These are phyloP conservation scores for Synanthedon tipuliformis DNA, from an alignment of 2,888 invertebrate genomes.

Conservation along the genomic window DNA sequence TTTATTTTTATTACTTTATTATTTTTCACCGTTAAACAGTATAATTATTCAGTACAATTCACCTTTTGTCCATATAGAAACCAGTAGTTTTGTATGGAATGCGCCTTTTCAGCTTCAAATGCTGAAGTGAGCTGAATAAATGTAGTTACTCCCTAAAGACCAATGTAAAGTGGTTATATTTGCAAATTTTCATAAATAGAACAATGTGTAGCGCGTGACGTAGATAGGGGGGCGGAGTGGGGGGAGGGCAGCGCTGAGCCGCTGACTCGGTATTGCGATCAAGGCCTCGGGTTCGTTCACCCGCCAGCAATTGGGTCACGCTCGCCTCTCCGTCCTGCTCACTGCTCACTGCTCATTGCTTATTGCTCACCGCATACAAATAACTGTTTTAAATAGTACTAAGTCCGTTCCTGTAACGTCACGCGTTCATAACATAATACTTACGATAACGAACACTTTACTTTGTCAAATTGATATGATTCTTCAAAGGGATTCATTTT, in stretches of 20 bases:
- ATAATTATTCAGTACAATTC: too few relatives aligned
- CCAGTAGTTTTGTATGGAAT: too few relatives aligned
- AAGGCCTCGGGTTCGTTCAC: constrained; percentile 69
- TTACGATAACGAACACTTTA: too few relatives aligned
- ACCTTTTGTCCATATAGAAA: too few relatives aligned
- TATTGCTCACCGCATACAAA: constrained; percentile 35
- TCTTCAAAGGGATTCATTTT: too few relatives aligned
- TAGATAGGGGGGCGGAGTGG: constrained; percentile 16
- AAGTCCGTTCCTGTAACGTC: constrained; percentile 58
- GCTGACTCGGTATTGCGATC: constrained; percentile 60
- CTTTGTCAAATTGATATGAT: too few relatives aligned
- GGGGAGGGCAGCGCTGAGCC: constrained; percentile 19
- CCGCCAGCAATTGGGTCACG: constrained; percentile 61
- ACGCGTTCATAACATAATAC: constrained; percentile 10
- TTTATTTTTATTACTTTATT: too few relatives aligned
- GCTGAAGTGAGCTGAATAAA: too few relatives aligned
- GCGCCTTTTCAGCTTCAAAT: too few relatives aligned
- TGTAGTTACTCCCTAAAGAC: too few relatives aligned
- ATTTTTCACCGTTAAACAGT: too few relatives aligned
- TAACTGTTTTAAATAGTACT: constrained; percentile 56
- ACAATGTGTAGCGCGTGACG: constrained; percentile 46
- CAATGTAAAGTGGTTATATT: too few relatives aligned
- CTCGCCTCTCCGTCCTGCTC: constrained; percentile 39
- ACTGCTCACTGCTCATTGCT: constrained; percentile 24
- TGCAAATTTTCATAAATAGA: constrained; percentile 5